phyloP scores from a whole-genome alignment of 2,113 vertebrate species.

The Daubentonia madagascariensis region DNA sequence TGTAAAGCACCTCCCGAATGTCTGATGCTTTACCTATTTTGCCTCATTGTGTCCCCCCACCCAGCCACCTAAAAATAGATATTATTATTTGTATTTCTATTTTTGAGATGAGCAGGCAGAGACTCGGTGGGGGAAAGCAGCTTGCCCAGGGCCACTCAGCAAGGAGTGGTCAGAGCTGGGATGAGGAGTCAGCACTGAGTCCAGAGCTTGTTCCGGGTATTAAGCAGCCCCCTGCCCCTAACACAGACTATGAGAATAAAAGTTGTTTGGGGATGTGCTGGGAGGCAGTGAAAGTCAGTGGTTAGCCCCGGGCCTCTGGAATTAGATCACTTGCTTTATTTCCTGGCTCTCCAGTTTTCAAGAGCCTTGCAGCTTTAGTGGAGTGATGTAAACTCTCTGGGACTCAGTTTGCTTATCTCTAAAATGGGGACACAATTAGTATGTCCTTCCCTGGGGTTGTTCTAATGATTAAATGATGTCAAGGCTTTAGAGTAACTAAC shows the following conservation, averaged over 20 bases:
- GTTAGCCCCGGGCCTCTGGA: background rate
- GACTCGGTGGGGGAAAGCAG: background rate
- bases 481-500: background rate
- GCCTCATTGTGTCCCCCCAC: background rate
- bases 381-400: background rate
- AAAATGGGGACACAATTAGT: background rate
- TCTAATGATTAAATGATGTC: background rate
- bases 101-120: background rate
- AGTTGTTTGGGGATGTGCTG: fast-evolving
- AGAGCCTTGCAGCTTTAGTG: background rate
- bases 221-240: background rate
- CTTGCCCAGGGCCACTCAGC: background rate
- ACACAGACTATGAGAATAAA: fast-evolving
- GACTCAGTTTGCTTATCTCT: background rate
- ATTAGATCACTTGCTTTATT: background rate
- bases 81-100: background rate
- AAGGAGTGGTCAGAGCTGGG: background rate
- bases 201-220: fast-evolving
- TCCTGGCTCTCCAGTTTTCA: background rate
- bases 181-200: background rate
- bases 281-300: background rate
- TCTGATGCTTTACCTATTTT: fast-evolving
- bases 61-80: background rate
- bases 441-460: background rate
- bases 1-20: background rate